Conservation (phyloP, 2,113 vertebrate genomes). For the Osmerus mordax region DNA sequence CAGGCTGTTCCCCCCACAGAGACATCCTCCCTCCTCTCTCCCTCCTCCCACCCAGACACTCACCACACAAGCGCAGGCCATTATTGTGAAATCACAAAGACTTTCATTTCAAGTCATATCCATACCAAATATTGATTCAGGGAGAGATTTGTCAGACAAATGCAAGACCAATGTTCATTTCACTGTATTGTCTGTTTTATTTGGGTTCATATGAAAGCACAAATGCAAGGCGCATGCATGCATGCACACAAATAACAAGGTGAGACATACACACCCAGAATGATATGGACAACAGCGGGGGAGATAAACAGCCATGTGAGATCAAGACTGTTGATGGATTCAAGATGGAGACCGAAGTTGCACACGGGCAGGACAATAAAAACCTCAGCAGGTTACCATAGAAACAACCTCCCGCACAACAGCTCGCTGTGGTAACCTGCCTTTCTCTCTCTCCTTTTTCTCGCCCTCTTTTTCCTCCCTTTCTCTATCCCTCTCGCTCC, state of each 20-base stretch:
- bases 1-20: slow-evolving; percentile 18
- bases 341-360: too few relatives aligned
- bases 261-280: neutral
- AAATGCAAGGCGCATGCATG: neutral
- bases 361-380: slow-evolving; percentile 41
- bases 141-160: slow-evolving; percentile 26
- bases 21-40: neutral
- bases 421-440: slow-evolving; percentile 71
- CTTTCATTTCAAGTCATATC: slow-evolving; percentile 40
- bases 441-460: slow-evolving; percentile 51
- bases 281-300: neutral
- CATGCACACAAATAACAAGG: slow-evolving; percentile 1
- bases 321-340: too few relatives aligned
- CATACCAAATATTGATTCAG: slow-evolving; percentile 50
- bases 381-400: slow-evolving; percentile 75
- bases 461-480: slow-evolving; percentile 49
- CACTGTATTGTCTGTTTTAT: neutral
- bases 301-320: slow-evolving; percentile 11
- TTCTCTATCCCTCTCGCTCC: slow-evolving; percentile 3
- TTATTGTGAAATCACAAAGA: slow-evolving; percentile 26
- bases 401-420: slow-evolving; percentile 79
- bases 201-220: neutral
- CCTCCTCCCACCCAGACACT: neutral
- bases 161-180: neutral
- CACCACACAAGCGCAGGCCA: neutral